These are phyloP conservation scores for Scyliorhinus canicula DNA, from an alignment of 2,797 vertebrate species.

Conservation along the genomic window DNA sequence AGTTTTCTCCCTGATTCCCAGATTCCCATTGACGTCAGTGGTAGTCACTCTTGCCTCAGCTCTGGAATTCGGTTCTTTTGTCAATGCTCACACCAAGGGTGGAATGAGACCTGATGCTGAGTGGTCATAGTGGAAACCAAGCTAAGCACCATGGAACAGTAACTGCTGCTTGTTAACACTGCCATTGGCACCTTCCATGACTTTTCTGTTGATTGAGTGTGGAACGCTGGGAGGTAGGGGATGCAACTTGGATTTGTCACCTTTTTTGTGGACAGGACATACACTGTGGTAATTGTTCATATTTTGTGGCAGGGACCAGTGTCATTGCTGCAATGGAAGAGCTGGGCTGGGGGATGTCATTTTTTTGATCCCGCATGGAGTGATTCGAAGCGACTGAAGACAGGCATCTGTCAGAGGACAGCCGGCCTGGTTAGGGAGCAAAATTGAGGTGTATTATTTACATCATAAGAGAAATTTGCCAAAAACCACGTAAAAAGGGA, in stretches of 20 bases:
- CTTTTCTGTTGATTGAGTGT: not conserved
- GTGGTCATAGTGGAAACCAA: not conserved
- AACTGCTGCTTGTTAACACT: not conserved
- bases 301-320: no score
- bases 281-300: not conserved
- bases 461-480: not conserved
- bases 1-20: not conserved
- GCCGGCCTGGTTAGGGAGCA: no score
- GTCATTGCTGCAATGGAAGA: not conserved
- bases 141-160: not conserved
- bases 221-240: no score
- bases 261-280: not conserved
- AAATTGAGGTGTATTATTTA: not conserved
- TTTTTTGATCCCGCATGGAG: no score
- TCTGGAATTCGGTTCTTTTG: not conserved
- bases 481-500: not conserved
- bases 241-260: not conserved
- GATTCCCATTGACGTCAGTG: not conserved
- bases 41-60: not conserved
- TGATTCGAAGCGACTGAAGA: no score
- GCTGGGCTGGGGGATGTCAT: not conserved
- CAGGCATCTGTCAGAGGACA: no score
- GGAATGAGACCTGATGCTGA: no score
- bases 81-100: not conserved
- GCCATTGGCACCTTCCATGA: no score